Evolutionary conservation across 2,113 vertebrate genomes (phyloP).

Genomic region (Cyanoramphus novaezelandiae): DNA sequence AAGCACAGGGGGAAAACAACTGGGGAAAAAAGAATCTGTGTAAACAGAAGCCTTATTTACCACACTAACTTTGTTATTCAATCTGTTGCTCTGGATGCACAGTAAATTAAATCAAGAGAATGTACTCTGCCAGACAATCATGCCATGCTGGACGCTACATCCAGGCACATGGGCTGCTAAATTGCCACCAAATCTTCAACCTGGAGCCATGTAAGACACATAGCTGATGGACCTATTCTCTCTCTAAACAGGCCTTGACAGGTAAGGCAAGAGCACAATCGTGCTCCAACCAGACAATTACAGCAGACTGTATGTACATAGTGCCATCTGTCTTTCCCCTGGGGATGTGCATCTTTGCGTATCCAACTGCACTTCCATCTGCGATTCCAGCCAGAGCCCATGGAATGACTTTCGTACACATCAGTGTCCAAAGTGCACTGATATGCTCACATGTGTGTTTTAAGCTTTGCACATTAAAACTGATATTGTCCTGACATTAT

Average conservation of each 20-base stretch:
- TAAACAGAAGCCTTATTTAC: neutral
- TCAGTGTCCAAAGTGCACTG: neutral
- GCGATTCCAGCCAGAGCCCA: fast-evolving
- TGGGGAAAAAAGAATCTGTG: neutral
- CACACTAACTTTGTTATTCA: neutral
- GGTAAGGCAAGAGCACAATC: neutral
- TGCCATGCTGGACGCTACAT: neutral
- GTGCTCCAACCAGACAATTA: neutral
- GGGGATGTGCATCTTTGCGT: neutral
- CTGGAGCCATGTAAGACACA: neutral
- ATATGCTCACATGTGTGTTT: neutral
- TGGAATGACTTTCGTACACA: neutral
- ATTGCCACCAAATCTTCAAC: neutral
- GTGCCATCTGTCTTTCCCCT: neutral
- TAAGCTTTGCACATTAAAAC: neutral
- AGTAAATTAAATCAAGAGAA: neutral
- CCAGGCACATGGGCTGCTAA: neutral
- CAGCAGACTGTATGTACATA: neutral
- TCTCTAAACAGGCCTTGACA: neutral
- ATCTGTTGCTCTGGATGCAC: neutral
- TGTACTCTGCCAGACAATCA: neutral
- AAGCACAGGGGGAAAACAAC: fast-evolving
- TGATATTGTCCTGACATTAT: neutral
- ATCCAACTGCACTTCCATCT: neutral
- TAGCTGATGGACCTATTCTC: neutral